phyloP scores from a whole-genome alignment of 2,797 vertebrate species.

The Helarctos malayanus region DNA sequence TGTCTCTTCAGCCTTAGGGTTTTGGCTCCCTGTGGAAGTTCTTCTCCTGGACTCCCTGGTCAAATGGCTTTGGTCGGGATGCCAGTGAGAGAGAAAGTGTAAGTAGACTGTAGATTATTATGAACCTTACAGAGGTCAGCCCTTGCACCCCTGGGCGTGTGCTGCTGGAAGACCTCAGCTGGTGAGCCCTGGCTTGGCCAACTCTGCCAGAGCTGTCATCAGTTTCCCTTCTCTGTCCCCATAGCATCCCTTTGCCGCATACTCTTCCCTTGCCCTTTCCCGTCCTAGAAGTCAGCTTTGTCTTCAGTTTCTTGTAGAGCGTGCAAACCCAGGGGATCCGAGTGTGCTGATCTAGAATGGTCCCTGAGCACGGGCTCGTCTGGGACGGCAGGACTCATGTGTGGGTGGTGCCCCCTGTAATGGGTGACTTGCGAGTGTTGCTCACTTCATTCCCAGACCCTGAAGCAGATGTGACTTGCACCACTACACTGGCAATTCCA shows the following conservation, averaged over 20 bases:
- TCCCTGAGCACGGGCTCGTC: neutral
- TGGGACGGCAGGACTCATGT: neutral
- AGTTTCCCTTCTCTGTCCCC: neutral
- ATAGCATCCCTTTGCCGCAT: neutral
- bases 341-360: neutral
- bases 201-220: neutral
- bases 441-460: slow-evolving; percentile 94
- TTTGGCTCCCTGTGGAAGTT: neutral
- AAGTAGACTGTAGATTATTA: slow-evolving; percentile 28
- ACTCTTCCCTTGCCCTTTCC: fast-evolving
- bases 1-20: neutral
- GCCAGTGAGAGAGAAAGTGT: neutral
- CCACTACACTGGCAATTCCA: slow-evolving; percentile 96
- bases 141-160: neutral
- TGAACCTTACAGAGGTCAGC: neutral
- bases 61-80: slow-evolving; percentile 12
- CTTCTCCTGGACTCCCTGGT: neutral
- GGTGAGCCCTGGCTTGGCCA: neutral
- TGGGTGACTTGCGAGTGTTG: neutral
- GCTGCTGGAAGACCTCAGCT: neutral
- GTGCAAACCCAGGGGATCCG: neutral
- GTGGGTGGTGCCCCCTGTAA: neutral
- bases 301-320: neutral
- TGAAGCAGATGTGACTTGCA: slow-evolving; percentile 96
- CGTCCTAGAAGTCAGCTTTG: neutral